Evolutionary conservation across 2,113 vertebrate species (phyloP), one percentile per base, ranked within the genome.

Genomic region (Chinchilla lanigera): DNA sequence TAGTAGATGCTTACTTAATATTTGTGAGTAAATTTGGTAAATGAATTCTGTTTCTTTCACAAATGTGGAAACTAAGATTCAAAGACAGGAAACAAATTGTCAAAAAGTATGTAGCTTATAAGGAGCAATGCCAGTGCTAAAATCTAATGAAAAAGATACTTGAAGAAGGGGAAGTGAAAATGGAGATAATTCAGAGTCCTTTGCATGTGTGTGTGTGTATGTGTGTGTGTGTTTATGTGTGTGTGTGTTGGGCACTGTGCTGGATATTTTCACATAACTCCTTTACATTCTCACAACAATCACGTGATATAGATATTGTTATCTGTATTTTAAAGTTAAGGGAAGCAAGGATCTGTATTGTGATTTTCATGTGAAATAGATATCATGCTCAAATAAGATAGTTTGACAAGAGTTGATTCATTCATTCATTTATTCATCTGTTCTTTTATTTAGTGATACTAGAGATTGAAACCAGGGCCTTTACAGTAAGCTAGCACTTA

Each of bases 41-140:
- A 52, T 33, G 41, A 28, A 77, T 47, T 77, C 41, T 77, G 41
- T 75, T 77, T 77, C 41, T 75, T 77, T 77, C 41, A 47, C 73
- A 47, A 44, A 77, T 77, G 5, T 28, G 12, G 26, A 77, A 77
- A 77, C 73, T 47, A 28, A 77, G 41, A 73, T 95, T 95, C 52
- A 61, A 61, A 86, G 41, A 61, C n/a, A 56, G 56, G 63, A 88
- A 95, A 88, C 2, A 71, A 92, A 24, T 47, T 82, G 28, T 63
- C 82, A 65, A 95, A 88, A 88, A 73, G 54, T 81, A 73, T 63
- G 87, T 92, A 87, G 8, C 35, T 69, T 52, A 20, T 69, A 86
- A 26, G 8, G 33, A 41, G 50, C 52, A 86, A 80, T 38, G 41
- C 41, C 41, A 50, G 41, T 20, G 58, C 50, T 78, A 19, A 80